A percentile compares a stretch with the other conserved stretches of the same genome.
Conservation (phyloP, 2,888 invertebrate genomes). For the Erebia palarica region DNA sequence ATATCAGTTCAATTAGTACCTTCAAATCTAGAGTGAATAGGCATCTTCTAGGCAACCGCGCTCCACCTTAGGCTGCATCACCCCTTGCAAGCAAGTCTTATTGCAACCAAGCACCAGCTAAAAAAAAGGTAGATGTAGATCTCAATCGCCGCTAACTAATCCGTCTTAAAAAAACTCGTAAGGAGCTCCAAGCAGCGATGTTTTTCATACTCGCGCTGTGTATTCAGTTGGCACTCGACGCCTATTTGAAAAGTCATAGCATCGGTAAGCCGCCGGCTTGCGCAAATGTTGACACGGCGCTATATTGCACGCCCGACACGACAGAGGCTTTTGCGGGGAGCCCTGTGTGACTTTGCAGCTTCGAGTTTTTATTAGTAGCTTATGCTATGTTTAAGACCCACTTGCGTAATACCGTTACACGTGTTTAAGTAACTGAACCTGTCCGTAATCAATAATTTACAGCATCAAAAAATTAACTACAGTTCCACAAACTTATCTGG, state of each 20-base stretch:
- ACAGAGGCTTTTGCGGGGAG: constrained; percentile 15
- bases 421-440: too few species aligned
- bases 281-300: constrained; percentile 69
- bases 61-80: too few species aligned
- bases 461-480: too few species aligned
- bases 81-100: too few species aligned
- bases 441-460: too few species aligned
- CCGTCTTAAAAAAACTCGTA: not conserved
- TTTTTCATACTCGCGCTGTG: constrained; percentile 30
- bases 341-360: not conserved
- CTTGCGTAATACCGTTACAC: too few species aligned
- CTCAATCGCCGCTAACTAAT: not conserved
- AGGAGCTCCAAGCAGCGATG: not conserved
- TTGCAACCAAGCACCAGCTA: too few species aligned
- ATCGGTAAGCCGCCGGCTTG: constrained; percentile 61
- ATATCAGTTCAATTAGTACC: too few species aligned
- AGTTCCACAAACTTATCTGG: too few species aligned
- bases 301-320: constrained; percentile 59
- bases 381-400: not conserved
- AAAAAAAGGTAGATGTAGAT: not conserved
- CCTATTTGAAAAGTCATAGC: constrained; percentile 61
- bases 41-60: too few species aligned
- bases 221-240: constrained; percentile 37
- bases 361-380: constrained; percentile 9
- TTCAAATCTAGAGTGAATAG: too few species aligned